These are phyloP conservation scores for Zaprionus ghesquierei DNA, from an alignment of 1,140 invertebrate species.

Conservation along the genomic window DNA sequence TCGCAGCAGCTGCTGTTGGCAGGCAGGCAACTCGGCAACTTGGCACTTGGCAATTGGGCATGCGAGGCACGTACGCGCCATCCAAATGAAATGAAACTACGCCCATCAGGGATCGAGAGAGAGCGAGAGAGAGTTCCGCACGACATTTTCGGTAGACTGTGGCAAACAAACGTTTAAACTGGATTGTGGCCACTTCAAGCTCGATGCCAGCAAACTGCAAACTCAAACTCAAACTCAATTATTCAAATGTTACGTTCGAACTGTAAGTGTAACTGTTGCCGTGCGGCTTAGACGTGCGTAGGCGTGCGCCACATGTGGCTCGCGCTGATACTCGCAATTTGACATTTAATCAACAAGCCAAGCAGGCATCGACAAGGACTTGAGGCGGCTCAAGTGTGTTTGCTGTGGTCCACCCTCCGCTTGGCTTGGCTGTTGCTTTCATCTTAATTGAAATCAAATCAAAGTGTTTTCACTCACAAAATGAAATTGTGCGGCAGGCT, in stretches of 20 bases:
- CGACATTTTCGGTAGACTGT: conserved; percentile 44
- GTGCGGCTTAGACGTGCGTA: conserved; percentile 4
- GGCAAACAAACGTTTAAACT: conserved; percentile 68
- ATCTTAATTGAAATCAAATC: conserved; percentile 81
- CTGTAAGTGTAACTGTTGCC: background rate
- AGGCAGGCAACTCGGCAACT: no score
- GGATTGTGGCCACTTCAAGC: conserved; percentile 1
- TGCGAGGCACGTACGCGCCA: conserved; percentile 56
- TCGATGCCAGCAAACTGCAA: no score
- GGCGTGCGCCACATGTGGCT: conserved; percentile 50
- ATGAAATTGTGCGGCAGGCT: conserved; percentile 65
- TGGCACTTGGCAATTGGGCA: conserved; percentile 32
- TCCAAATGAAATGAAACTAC: conserved; percentile 75
- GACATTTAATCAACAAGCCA: conserved; percentile 67
- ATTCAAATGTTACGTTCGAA: conserved; percentile 54
- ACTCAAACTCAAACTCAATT: conserved; percentile 63
- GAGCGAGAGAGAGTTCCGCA: background rate
- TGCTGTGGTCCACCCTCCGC: conserved; percentile 39
- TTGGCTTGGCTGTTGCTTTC: conserved; percentile 46
- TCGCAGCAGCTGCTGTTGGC: conserved; percentile 19
- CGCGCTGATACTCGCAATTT: conserved; percentile 66
- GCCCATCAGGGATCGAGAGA: conserved; percentile 32
- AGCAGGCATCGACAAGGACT: conserved; percentile 12
- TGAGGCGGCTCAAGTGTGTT: conserved; percentile 45
- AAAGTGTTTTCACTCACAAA: conserved; percentile 74